Conservation (phyloP, 2,888 invertebrate species). For the Acanthosepion esculentum region DNA sequence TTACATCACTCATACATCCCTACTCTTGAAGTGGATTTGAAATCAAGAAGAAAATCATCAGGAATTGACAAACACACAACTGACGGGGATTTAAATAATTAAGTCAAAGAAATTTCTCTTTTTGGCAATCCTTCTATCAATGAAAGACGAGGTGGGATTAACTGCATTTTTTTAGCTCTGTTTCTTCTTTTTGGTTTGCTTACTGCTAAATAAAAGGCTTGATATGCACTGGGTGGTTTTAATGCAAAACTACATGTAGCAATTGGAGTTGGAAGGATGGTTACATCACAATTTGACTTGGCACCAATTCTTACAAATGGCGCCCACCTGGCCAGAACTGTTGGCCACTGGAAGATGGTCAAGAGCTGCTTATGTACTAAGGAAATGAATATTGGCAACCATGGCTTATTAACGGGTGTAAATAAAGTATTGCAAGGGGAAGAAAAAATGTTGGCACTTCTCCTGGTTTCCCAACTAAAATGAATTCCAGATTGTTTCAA, state of each 20-base stretch:
- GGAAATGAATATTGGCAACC: neutral
- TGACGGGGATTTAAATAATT: too few species aligned
- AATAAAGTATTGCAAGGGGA: neutral
- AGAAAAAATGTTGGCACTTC: neutral
- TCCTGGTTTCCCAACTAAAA: neutral
- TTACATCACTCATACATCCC: too few species aligned
- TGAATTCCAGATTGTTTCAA: neutral
- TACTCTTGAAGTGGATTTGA: too few species aligned
- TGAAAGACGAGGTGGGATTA: too few species aligned
- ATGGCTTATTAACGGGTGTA: neutral
- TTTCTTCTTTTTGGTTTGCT: neutral
- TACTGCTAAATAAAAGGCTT: neutral
- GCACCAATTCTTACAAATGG: neutral
- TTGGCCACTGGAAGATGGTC: neutral
- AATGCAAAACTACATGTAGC: neutral
- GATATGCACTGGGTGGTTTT: neutral
- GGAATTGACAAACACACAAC: too few species aligned
- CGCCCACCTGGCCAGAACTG: neutral
- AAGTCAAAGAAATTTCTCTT: too few species aligned
- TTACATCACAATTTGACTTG: neutral
- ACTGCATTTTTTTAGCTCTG: too few species aligned
- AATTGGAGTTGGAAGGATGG: neutral
- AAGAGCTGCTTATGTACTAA: neutral
- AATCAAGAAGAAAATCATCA: too few species aligned
- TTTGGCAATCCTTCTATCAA: too few species aligned